A percentile compares a stretch with the other conserved stretches of the same genome.
phyloP scores from a whole-genome alignment of 2,888 invertebrate genomes.

The Nebria salina region DNA sequence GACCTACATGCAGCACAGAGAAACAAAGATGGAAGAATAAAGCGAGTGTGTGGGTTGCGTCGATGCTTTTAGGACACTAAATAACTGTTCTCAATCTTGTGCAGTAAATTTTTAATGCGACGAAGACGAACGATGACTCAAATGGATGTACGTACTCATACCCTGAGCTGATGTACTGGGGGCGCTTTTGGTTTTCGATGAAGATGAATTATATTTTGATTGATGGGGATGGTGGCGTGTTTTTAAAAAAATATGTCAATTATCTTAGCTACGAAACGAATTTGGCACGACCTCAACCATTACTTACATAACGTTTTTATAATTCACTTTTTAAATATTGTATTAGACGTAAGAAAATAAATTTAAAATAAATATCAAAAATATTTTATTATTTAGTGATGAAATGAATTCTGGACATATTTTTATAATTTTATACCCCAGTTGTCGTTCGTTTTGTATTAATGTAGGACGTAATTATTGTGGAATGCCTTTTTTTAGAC shows the following conservation, averaged over 20 bases:
- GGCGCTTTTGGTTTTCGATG: neutral
- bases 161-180: neutral
- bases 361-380: no score
- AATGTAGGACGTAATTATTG: no score
- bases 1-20: neutral
- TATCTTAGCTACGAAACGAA: no score
- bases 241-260: neutral
- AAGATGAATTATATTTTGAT: conserved; percentile 1
- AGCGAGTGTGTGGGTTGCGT: neutral
- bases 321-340: no score
- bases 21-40: neutral
- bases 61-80: conserved; percentile 5
- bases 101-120: conserved; percentile 29
- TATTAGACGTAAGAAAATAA: no score
- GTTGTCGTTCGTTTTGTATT: no score
- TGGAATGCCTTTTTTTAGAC: no score
- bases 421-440: no score
- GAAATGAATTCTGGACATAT: no score
- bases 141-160: neutral
- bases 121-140: conserved; percentile 12
- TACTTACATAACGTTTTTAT: no score
- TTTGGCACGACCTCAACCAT: no score
- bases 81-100: conserved; percentile 28
- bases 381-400: no score
- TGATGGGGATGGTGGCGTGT: neutral